Conservation (phyloP, 2,797 vertebrate genomes). For the Spatula versicolor region DNA sequence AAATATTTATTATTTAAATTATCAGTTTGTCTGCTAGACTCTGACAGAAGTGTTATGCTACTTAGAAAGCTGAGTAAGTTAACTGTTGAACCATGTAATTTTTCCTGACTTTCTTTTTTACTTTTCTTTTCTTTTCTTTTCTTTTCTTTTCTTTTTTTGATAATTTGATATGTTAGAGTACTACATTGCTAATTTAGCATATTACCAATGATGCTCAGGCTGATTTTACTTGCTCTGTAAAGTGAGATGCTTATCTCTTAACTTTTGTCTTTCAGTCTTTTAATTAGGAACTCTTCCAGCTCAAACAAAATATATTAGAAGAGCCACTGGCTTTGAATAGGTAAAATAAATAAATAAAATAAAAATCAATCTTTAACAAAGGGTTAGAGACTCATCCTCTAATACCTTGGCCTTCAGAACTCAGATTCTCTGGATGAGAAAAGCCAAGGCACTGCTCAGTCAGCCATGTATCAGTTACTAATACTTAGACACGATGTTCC, state of each 20-base stretch:
- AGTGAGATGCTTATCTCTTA: not conserved
- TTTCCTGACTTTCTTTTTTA: not conserved
- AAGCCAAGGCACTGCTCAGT: not conserved
- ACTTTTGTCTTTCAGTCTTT: not conserved
- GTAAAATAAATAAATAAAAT: not conserved
- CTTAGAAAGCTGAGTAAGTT: not conserved
- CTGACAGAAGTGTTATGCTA: not conserved
- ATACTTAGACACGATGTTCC: not conserved
- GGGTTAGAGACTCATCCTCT: not conserved
- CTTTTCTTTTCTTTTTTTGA: not conserved
- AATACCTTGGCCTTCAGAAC: not conserved
- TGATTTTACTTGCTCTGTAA: not conserved
- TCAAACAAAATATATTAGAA: not conserved
- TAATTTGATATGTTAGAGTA: not conserved
- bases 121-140: not conserved
- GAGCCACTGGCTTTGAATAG: not conserved
- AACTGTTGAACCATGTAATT: not conserved
- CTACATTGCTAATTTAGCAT: not conserved
- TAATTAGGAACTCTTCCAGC: not conserved
- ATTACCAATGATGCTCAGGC: not conserved
- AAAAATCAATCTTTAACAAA: not conserved
- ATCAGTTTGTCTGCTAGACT: not conserved
- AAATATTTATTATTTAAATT: not conserved
- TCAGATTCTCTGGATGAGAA: not conserved
- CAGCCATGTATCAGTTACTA: not conserved